phyloP scores from a whole-genome alignment of 1,140 invertebrate genomes.

The Neodiprion lecontei region DNA sequence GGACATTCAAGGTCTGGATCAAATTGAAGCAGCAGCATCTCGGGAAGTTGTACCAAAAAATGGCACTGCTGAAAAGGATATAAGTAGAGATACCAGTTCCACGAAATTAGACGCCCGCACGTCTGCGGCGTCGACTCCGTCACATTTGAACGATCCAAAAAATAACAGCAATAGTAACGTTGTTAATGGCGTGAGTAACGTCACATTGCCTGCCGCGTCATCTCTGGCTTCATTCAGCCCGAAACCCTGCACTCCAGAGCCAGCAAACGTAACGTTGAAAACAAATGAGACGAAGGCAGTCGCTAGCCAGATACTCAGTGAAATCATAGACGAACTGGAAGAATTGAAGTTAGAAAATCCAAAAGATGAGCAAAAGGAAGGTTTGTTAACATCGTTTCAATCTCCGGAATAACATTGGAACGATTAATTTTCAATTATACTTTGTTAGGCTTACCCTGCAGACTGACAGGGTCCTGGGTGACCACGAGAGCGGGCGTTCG shows the following conservation, averaged over 20 bases:
- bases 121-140: neutral
- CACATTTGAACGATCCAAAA: no score
- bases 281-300: slow-evolving; percentile 42
- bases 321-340: slow-evolving; percentile 44
- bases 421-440: slow-evolving; percentile 16
- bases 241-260: neutral
- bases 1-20: neutral
- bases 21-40: neutral
- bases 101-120: neutral
- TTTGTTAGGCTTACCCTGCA: slow-evolving; percentile 42
- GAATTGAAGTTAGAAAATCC: slow-evolving; percentile 29
- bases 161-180: no score
- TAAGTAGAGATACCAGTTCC: neutral
- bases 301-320: slow-evolving; percentile 40
- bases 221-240: neutral
- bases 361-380: slow-evolving; percentile 28
- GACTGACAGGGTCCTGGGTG: slow-evolving; percentile 43
- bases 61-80: neutral
- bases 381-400: slow-evolving; percentile 19
- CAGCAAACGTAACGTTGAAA: neutral
- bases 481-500: slow-evolving; percentile 39
- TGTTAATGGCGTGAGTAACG: no score
- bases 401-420: neutral
- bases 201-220: neutral
- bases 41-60: neutral